These are phyloP conservation scores for Poecile montanus DNA, from an alignment of 2,797 vertebrate species.

Conservation along the genomic window DNA sequence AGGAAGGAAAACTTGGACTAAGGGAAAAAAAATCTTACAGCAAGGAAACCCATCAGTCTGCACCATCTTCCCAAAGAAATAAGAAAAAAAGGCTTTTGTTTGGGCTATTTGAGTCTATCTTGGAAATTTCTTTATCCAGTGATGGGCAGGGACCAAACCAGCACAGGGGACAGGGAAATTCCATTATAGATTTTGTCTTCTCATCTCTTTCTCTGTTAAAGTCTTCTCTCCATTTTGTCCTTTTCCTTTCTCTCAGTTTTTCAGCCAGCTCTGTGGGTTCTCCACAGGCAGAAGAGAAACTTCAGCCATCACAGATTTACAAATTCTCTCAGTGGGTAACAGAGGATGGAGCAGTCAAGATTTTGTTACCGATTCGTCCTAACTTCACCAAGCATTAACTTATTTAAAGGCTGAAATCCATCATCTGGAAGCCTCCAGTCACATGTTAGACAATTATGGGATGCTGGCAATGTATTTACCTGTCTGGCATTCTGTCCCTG, in stretches of 20 bases:
- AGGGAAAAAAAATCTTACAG: neutral
- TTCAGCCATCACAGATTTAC: neutral
- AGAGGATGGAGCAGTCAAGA: neutral
- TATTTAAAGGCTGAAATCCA: neutral
- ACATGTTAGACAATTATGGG: neutral
- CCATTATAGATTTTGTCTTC: neutral
- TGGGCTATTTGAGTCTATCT: neutral
- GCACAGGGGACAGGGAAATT: neutral
- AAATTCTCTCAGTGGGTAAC: neutral
- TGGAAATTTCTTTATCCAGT: neutral
- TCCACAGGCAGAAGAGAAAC: neutral
- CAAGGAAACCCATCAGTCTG: neutral
- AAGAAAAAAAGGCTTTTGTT: neutral
- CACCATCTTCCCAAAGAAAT: neutral
- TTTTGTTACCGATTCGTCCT: neutral
- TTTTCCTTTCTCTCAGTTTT: neutral
- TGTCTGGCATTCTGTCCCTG: neutral
- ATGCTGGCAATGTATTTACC: neutral
- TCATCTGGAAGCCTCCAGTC: neutral
- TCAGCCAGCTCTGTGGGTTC: neutral
- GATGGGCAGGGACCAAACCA: neutral
- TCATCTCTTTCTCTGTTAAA: neutral
- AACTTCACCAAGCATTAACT: neutral
- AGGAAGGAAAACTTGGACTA: neutral
- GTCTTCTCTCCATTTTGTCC: neutral